phyloP scores from a whole-genome alignment of 2,113 vertebrate genomes.

The Aegithalos caudatus region DNA sequence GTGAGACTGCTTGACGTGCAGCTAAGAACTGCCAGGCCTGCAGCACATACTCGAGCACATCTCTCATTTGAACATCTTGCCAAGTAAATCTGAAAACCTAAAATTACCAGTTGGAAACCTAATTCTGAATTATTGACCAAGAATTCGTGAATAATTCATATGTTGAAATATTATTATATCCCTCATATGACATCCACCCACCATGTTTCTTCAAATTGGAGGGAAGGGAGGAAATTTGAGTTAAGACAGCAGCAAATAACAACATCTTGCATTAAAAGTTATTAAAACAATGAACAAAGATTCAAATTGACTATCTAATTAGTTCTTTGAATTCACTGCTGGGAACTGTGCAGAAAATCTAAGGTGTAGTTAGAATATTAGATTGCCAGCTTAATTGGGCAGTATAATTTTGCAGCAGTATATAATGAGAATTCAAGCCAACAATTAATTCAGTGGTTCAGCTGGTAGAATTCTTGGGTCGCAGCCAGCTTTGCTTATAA shows the following conservation, averaged over 20 bases:
- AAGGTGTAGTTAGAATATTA: conserved; percentile 51
- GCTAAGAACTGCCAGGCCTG: not conserved
- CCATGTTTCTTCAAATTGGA: not conserved
- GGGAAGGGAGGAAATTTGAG: not conserved
- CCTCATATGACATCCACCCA: not conserved
- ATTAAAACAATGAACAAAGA: not conserved
- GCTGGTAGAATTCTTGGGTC: not conserved
- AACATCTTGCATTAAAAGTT: not conserved
- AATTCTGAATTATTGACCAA: not conserved
- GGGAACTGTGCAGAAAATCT: not conserved
- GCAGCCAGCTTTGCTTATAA: not conserved
- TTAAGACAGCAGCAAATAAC: not conserved
- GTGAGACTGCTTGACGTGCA: not conserved
- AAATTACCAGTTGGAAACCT: not conserved
- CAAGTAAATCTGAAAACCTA: not conserved
- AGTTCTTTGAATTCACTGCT: conserved; percentile 11
- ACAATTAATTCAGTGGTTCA: conserved; percentile 24
- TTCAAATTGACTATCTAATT: not conserved
- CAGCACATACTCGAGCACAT: not conserved
- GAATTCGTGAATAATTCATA: not conserved
- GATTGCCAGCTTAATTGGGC: conserved; percentile 29
- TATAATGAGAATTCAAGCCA: conserved; percentile 25
- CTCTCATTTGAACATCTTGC: not conserved
- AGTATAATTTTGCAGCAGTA: conserved; percentile 24
- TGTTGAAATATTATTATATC: not conserved